A percentile compares a stretch with the other conserved stretches of the same genome.
These are phyloP conservation scores for Ceramica pisi DNA, from an alignment of 2,888 invertebrate genomes.

Conservation along the genomic window DNA sequence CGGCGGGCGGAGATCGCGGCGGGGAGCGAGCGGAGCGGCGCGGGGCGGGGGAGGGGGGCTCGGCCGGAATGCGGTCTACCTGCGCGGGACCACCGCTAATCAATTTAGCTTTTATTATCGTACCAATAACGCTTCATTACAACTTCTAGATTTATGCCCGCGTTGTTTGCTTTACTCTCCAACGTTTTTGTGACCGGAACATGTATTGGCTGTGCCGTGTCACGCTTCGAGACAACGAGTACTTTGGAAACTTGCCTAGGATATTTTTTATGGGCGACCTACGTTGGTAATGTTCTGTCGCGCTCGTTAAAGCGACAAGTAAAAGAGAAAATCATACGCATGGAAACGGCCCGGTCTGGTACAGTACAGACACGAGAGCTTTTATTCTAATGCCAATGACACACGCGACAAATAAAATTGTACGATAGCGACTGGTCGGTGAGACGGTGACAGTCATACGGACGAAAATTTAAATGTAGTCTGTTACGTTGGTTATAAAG, in stretches of 20 bases:
- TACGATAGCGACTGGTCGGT: constrained; percentile 57
- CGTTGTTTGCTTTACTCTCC: constrained; percentile 80
- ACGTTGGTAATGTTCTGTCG: constrained; percentile 69
- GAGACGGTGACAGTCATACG: constrained; percentile 63
- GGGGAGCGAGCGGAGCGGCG: constrained; percentile 63
- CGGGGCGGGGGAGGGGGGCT: constrained; percentile 60
- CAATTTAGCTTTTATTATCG: constrained; percentile 90
- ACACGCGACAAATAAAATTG: constrained; percentile 70
- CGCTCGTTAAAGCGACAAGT: constrained; percentile 69
- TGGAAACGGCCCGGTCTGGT: constrained; percentile 68
- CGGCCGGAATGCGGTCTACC: constrained; percentile 88
- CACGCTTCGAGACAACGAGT: constrained; percentile 48
- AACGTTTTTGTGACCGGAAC: constrained; percentile 73
- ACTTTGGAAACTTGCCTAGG: constrained; percentile 77
- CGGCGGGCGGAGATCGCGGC: constrained; percentile 55
- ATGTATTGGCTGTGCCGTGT: constrained; percentile 64
- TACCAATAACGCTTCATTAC: constrained; percentile 89
- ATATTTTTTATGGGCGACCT: constrained; percentile 71
- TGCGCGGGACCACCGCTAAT: constrained; percentile 89
- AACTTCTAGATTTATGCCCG: constrained; percentile 80
- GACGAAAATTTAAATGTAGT: constrained; percentile 66
- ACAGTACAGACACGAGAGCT: constrained; percentile 64
- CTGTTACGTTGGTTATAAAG: constrained; percentile 60
- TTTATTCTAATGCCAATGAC: constrained; percentile 68
- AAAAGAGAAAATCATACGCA: constrained; percentile 70